Evolutionary conservation across 2,888 invertebrate genomes (phyloP).

Genomic region (Drosophila paranaensis): DNA sequence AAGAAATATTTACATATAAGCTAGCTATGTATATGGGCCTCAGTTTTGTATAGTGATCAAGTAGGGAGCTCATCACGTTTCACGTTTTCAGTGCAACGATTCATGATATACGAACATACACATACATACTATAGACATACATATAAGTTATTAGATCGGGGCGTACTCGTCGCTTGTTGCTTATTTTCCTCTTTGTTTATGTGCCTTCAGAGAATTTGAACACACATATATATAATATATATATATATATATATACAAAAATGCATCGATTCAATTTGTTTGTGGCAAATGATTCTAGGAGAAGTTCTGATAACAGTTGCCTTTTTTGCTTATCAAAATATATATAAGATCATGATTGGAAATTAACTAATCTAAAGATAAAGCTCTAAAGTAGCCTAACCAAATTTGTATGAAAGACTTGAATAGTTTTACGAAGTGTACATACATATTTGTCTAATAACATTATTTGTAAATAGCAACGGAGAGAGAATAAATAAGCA

Average conservation of each 20-base stretch:
- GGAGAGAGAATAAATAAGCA: slow-evolving; percentile 24
- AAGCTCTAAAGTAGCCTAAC: slow-evolving; percentile 15
- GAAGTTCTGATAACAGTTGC: slow-evolving; percentile 20
- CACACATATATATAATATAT: slow-evolving; percentile 21
- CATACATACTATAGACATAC: not conserved
- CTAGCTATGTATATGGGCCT: slow-evolving; percentile 10
- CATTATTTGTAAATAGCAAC: slow-evolving; percentile 44
- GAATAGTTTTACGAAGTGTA: slow-evolving; percentile 48
- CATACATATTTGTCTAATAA: slow-evolving; percentile 24
- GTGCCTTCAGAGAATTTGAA: slow-evolving; percentile 58
- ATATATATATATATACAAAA: not conserved
- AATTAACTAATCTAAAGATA: slow-evolving; percentile 24
- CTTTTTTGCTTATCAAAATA: slow-evolving; percentile 22
- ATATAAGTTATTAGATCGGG: slow-evolving; percentile 38
- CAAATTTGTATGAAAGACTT: slow-evolving; percentile 61
- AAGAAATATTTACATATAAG: slow-evolving; percentile 25
- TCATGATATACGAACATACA: slow-evolving; percentile 6
- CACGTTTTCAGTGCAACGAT: slow-evolving; percentile 23
- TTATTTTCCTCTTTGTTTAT: slow-evolving; percentile 69
- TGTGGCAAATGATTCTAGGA: slow-evolving; percentile 20
- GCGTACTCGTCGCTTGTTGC: slow-evolving; percentile 46
- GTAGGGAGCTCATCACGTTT: slow-evolving; percentile 39
- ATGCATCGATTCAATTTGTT: slow-evolving; percentile 4
- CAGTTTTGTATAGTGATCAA: slow-evolving; percentile 41
- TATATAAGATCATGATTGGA: slow-evolving; percentile 5